Base-by-base conservation (phyloP, 2,113 vertebrate species). In the Thunnus thynnus region DNA sequence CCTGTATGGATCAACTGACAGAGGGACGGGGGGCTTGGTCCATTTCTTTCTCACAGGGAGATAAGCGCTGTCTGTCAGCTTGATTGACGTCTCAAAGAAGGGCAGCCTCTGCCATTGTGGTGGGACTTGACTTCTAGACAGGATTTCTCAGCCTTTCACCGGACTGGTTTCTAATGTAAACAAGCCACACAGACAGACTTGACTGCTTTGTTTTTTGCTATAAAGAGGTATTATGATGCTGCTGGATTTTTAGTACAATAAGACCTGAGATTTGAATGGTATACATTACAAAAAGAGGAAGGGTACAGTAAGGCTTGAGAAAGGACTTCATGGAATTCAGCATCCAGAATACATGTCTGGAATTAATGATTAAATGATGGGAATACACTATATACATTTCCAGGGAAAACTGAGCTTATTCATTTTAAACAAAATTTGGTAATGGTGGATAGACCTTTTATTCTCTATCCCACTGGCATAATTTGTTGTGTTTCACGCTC, bases 11-110 rank as follows among this genome's bases (percentile, higher is more conserved):
- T 92, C 84, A 83, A 72, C 83, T 88, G 88, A 76, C 74, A 76
- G 79, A 70, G 73, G 69, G 85, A 87, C 16, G 70, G 83, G 74
- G 78, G 76, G 71, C 71, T 86, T 44, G 71, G 86, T 92, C 86
- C 79, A 83, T 86, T 89, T 87, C 76, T 86, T 82, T 84, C 80
- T 82, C 70, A 27, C 68, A 41, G 64, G 78, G 76, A 90, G 93
- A 95, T 95, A 95, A 94, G 88, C 66, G 10, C 83, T 76, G 92
- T 93, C 94, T 82, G 74, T 95, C 94, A 93, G 44, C 47, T 25
- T 94, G 91, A 95, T 65, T 90, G 94, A 92, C 90, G 50, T 68
- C 65, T 89, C 77, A 90, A 90, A 93, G 88, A 60, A 83, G 76
- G 69, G 69, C 72, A 75, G 89, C 60, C 79, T 82, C 56, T 48